Conservation (phyloP, 2,797 vertebrate genomes). For the Rhincodon typus region DNA sequence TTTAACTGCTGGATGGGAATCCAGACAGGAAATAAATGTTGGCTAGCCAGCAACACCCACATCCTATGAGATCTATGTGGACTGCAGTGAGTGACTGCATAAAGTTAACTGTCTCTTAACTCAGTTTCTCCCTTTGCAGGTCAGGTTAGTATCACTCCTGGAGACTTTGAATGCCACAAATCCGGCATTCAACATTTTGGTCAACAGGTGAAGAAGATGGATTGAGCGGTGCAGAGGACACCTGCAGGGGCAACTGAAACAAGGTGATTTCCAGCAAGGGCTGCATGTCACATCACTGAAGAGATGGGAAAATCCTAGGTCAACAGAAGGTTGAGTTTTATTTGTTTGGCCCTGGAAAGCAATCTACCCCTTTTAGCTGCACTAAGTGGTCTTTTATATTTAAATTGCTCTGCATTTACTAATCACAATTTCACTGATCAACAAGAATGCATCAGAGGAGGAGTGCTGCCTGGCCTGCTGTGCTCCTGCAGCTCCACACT, state of each 20-base stretch:
- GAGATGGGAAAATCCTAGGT: not conserved
- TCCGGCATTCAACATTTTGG: not conserved
- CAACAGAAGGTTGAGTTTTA: not conserved
- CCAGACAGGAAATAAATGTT: too few relatives aligned
- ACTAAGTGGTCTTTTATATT: not conserved
- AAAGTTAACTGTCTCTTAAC: not conserved
- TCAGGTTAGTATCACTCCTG: not conserved
- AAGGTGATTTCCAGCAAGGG: not conserved
- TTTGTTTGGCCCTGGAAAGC: too few relatives aligned
- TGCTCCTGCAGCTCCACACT: too few relatives aligned
- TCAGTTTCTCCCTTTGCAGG: not conserved
- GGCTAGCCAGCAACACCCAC: too few relatives aligned
- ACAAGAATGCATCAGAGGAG: too few relatives aligned
- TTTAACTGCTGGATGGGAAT: not conserved
- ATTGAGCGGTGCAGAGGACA: not conserved
- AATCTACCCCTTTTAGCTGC: not conserved
- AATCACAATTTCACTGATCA: too few relatives aligned
- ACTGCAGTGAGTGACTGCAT: not conserved
- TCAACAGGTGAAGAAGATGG: not conserved
- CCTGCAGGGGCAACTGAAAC: not conserved
- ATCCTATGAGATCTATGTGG: not conserved
- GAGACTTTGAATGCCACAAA: not conserved
- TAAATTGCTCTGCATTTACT: not conserved
- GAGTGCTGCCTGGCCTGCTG: too few relatives aligned
- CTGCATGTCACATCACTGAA: not conserved